Conservation (phyloP, 35 echinoderm and acorn worm species). For the Apostichopus japonicus region DNA sequence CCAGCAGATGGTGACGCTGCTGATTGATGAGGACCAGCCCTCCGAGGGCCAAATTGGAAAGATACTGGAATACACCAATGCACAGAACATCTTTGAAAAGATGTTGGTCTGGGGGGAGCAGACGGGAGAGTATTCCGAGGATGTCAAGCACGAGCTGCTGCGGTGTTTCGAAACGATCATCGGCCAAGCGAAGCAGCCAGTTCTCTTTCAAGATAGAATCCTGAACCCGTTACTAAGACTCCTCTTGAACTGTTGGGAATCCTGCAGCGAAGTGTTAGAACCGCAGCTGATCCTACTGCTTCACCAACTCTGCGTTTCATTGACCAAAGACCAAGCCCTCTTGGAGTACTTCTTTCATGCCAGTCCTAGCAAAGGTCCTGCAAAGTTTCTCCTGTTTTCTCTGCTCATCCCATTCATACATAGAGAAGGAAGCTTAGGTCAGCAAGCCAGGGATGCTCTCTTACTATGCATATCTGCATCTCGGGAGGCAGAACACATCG, state of each 20-base stretch:
- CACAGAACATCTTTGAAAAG: conserved; percentile 82
- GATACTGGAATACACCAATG: conserved; percentile 72
- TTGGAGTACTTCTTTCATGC: conserved; percentile 97
- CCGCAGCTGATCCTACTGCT: conserved; percentile 80
- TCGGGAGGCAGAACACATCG: conserved; percentile 78
- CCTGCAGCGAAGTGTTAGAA: conserved; percentile 72
- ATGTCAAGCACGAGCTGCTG: conserved; percentile 79
- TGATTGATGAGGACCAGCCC: conserved; percentile 82
- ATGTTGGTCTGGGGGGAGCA: conserved; percentile 83
- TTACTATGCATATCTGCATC: conserved; percentile 95
- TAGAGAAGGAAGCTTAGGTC: conserved; percentile 83
- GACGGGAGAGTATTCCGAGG: conserved; percentile 74
- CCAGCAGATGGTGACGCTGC: conserved; percentile 86
- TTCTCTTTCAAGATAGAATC: conserved; percentile 83
- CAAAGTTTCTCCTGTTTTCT: conserved; percentile 97
- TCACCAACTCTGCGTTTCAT: conserved; percentile 87
- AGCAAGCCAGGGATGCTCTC: conserved; percentile 93
- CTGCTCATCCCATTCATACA: conserved; percentile 96
- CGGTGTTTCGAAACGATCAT: conserved; percentile 90
- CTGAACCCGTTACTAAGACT: conserved; percentile 85
- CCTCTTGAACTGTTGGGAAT: conserved; percentile 75
- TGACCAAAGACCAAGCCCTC: conserved; percentile 80
- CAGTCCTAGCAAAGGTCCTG: conserved; percentile 96
- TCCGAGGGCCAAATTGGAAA: conserved; percentile 65
- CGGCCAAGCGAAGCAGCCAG: conserved; percentile 80